These are phyloP conservation scores for Poecilia latipinna DNA, from an alignment of 2,113 vertebrate genomes.

Conservation along the genomic window DNA sequence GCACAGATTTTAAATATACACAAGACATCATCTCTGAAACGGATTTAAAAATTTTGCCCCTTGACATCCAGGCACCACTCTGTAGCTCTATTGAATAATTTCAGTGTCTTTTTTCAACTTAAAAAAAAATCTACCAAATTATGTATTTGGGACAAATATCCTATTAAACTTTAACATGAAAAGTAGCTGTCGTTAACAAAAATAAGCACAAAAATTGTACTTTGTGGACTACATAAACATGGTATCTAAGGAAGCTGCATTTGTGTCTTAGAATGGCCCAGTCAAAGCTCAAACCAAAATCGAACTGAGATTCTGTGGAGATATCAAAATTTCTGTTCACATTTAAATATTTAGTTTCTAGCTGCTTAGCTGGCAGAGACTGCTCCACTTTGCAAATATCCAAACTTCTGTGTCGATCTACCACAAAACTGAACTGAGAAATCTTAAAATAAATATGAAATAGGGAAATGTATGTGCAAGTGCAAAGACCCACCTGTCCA, in stretches of 20 bases:
- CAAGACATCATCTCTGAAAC: background rate
- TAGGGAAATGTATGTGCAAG: background rate
- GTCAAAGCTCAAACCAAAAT: too few species aligned
- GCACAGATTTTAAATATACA: background rate
- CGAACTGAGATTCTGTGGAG: too few species aligned
- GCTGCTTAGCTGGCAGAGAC: too few species aligned
- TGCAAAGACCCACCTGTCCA: conserved; percentile 86
- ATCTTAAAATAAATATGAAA: background rate
- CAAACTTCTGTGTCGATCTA: background rate
- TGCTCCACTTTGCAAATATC: background rate
- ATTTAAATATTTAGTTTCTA: too few species aligned
- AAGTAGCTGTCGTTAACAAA: too few species aligned
- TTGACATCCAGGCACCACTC: background rate
- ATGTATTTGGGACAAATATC: too few species aligned
- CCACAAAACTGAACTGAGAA: background rate
- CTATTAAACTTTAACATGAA: too few species aligned
- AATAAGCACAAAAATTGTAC: too few species aligned
- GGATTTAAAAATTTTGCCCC: too few species aligned
- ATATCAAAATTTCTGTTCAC: too few species aligned
- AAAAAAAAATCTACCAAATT: too few species aligned
- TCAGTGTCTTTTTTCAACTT: background rate
- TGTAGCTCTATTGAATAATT: background rate
- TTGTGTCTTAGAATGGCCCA: too few species aligned
- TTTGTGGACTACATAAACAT: background rate
- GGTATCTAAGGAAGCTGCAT: background rate